Conservation (phyloP, 2,888 invertebrate genomes). For the Pollenia griseotomentosa region DNA sequence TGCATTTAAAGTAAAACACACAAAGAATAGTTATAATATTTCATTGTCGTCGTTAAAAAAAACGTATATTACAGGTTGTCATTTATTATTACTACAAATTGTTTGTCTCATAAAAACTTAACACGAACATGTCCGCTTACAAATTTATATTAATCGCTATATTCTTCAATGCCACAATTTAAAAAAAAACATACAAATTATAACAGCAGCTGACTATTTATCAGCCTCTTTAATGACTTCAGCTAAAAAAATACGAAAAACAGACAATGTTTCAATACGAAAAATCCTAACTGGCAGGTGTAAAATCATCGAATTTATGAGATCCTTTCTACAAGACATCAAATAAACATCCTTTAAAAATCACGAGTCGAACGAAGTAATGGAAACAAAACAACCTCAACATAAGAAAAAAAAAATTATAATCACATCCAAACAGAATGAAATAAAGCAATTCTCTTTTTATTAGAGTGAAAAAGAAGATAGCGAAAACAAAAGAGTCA, state of each 20-base stretch:
- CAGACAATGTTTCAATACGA: conserved; percentile 25
- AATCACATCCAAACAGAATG: conserved; percentile 53
- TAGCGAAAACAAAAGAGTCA: conserved; percentile 18
- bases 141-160: conserved; percentile 32
- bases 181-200: conserved; percentile 8
- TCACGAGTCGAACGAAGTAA: neutral
- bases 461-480: conserved; percentile 23
- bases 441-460: conserved; percentile 49
- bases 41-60: neutral
- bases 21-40: neutral
- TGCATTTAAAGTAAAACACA: too few relatives aligned
- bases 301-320: conserved; percentile 63
- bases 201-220: conserved; percentile 22
- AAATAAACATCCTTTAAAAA: conserved; percentile 41
- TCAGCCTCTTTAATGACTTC: neutral
- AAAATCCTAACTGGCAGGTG: conserved; percentile 65
- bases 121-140: conserved; percentile 9
- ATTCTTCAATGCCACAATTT: conserved; percentile 12
- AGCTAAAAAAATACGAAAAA: conserved; percentile 1
- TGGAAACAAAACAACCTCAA: neutral
- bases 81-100: neutral
- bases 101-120: neutral
- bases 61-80: neutral
- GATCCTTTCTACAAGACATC: conserved; percentile 27
- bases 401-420: neutral